Evolutionary conservation across 2,797 vertebrate species (phyloP).

Genomic region (Paratrypauchen microcephalus): DNA sequence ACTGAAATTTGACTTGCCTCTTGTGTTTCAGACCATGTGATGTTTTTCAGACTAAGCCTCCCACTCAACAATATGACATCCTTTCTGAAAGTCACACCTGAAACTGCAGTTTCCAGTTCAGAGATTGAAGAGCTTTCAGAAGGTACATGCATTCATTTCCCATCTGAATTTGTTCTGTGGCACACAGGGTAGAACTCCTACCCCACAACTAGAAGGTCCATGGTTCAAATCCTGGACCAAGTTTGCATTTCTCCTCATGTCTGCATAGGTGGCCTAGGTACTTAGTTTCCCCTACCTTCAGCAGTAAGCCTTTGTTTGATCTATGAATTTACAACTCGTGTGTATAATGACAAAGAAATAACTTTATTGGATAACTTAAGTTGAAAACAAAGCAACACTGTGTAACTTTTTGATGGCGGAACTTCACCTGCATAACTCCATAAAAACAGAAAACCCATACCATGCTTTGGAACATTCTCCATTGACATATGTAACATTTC

Average conservation of each 20-base stretch:
- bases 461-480: no score
- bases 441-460: no score
- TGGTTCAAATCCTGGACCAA: background rate
- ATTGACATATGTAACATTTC: no score
- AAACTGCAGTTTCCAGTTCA: slow-evolving; percentile 12
- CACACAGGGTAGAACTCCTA: background rate
- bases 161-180: background rate
- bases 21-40: slow-evolving; percentile 9
- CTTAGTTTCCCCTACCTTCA: background rate
- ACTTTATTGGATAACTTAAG: no score
- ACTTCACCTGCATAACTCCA: no score
- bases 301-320: background rate
- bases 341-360: no score
- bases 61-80: slow-evolving; percentile 10
- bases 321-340: no score
- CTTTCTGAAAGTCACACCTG: slow-evolving; percentile 17
- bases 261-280: background rate
- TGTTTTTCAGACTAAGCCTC: slow-evolving; percentile 2
- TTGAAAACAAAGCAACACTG: no score
- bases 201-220: background rate
- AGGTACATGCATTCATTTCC: background rate
- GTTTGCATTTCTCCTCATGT: background rate
- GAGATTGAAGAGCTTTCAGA: slow-evolving; percentile 6
- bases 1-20: background rate
- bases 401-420: no score